Base-by-base conservation (phyloP, 2,113 vertebrate genomes). In the Neoarius graeffei region DNA sequence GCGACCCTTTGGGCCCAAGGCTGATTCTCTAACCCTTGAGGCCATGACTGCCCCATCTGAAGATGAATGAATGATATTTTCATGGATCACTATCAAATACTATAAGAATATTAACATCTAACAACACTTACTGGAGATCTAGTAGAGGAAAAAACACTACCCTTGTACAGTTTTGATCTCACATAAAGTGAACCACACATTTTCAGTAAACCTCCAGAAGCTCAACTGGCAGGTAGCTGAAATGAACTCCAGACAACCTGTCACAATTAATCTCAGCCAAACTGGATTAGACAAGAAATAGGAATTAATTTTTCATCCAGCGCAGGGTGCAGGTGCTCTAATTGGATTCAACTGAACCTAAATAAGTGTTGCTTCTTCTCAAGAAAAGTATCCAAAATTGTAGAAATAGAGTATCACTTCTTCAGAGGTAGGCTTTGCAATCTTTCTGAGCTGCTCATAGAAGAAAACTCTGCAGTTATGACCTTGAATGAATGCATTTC, bases 401-500 rank as follows among this genome's bases (percentile, higher is more conserved):
- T 35, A 81, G 79, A 81, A 81, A 60, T 79, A 17, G 25, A 11
- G 59, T 19, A 79, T 7, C 14, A 23, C 25, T 57, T 64, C 30
- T 27, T 69, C 8, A 23, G 23, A 71, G 20, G 13, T 25, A 76
- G 69, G 35, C 62, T 71, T 81, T 82, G 17, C 19, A 66, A 27
- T 69, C 50, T 42, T 73, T 71, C 79, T 30, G 54, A n/a, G 66
- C 52, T 35, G 27, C 62, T 17, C 30, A 42, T 80, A 35, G 71
- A 20, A 54, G 59, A 52, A 27, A 86, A 1, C 9, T 71, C n/a
- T n/a, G 4, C 48, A 30, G 82, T 64, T 87, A 35, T 52, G 19
- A 9, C 69, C 64, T 87, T 90, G 86, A 86, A 76, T 69, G 59
- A 88, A 90, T 86, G 19, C 7, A 76, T 85, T 81, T 86, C 74